Evolutionary conservation across 2,797 vertebrate species (phyloP).

Genomic region (Scyliorhinus canicula): DNA sequence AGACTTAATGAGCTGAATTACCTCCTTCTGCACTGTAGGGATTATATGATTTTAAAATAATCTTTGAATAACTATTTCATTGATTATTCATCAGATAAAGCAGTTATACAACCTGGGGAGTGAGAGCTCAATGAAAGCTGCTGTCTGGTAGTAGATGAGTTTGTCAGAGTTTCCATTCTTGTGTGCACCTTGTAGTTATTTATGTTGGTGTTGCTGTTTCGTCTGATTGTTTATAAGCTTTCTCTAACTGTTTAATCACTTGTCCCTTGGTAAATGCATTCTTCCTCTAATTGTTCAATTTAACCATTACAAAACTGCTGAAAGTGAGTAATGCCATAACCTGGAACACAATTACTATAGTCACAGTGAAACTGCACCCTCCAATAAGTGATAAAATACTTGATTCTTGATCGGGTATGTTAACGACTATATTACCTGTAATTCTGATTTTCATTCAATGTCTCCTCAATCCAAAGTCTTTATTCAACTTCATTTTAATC

Average conservation of each 20-base stretch:
- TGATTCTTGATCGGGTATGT: not conserved
- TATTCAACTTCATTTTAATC: not conserved
- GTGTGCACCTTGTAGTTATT: not conserved
- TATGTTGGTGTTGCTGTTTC: not conserved
- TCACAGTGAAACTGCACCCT: not conserved
- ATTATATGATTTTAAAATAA: too few species aligned
- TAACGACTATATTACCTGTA: not conserved
- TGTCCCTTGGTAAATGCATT: not conserved
- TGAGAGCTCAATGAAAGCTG: not conserved
- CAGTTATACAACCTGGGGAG: not conserved
- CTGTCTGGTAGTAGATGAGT: not conserved
- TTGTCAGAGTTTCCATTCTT: not conserved
- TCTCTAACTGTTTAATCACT: not conserved
- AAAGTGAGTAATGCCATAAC: not conserved
- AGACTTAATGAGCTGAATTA: too few species aligned
- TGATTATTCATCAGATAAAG: not conserved
- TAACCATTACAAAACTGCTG: not conserved
- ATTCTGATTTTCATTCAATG: not conserved
- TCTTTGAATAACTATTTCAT: not conserved
- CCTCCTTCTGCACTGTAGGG: too few species aligned
- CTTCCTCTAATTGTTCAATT: not conserved
- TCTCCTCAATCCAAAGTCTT: not conserved
- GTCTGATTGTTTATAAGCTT: not conserved
- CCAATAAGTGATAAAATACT: not conserved
- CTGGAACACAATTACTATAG: too few species aligned